Conservation (phyloP, 2,113 vertebrate species). For the Phalacrocorax brasilianus region DNA sequence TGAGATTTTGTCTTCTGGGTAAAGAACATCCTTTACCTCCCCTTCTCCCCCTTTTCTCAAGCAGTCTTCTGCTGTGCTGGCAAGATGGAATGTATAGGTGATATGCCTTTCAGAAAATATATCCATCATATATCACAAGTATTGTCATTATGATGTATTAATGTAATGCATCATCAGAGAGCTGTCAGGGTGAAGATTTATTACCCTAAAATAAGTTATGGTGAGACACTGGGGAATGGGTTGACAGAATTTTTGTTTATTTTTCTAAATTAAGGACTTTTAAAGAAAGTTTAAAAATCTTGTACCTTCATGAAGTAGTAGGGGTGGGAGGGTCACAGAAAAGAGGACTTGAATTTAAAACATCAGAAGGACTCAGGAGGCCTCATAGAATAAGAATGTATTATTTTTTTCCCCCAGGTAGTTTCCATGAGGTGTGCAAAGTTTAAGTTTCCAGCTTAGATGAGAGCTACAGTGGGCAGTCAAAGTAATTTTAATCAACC, state of each 20-base stretch:
- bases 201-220: conserved; percentile 57
- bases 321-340: conserved; percentile 14
- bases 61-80: conserved; percentile 23
- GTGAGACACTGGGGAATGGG: conserved; percentile 43
- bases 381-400: background rate
- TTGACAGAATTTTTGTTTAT: conserved; percentile 70
- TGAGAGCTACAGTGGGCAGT: background rate
- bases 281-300: conserved; percentile 57
- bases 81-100: conserved; percentile 61
- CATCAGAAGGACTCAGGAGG: background rate
- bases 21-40: background rate
- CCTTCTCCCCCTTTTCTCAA: background rate
- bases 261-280: conserved; percentile 72
- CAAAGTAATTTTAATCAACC: background rate
- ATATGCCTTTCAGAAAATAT: conserved; percentile 69
- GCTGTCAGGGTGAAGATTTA: conserved; percentile 73
- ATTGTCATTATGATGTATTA: conserved; percentile 77
- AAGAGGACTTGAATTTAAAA: conserved; percentile 38
- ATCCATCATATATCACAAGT: conserved; percentile 63
- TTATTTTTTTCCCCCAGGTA: background rate
- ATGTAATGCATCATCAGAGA: conserved; percentile 74
- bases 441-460: background rate
- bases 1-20: conserved; percentile 9
- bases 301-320: conserved; percentile 41
- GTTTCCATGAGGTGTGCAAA: background rate